Base-by-base conservation (phyloP, 1,140 invertebrate genomes). In the Heliconius congener region DNA sequence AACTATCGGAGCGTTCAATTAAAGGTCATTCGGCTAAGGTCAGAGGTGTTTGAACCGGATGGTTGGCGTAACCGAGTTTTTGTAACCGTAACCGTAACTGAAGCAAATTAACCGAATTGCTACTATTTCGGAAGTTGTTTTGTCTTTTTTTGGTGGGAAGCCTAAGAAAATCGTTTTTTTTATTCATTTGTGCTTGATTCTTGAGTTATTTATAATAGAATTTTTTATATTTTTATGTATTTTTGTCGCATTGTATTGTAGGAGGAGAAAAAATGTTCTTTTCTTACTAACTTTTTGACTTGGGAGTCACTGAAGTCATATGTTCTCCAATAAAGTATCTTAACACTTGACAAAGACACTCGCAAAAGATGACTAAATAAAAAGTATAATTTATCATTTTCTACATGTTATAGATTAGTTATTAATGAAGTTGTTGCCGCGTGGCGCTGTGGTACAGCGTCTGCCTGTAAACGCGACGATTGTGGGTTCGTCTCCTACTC, bases 21-120 rank as follows among this genome's bases (percentile, higher is more conserved):
- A 76, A 76, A 76, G 74, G 74, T 76, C 74, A 34, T 66, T 23
- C 18, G 55, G 74, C 55, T 76, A 76, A 76, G 74, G 74, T 55
- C 74, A 46, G 11, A 75, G 74, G 74, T 76, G 30, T 34, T 76
- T 76, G 60, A 70, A 76, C 74, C 74, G 74, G 74, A 76, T 70
- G 74, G 19, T 52, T 30, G 27, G 46, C 46, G 52, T 57, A 76
- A 70, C 74, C 55, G 50, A 75, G 60, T 37, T 66, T 46, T 60
- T 60, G 57, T 55, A 74, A 74, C 50, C 55, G 52, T 74, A 74
- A 74, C 52, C 30, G 70, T 37, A 55, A 74, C 52, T 19, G 27
- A 66, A 27, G 19, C 57, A 27, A 66, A 66, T 66, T 46, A 52
- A 19, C 52, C 52, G 73, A 37, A 60, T 13, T 39, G 73, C 73